A percentile compares a stretch with the other conserved stretches of the same genome.
These are phyloP conservation scores for Cryptops parisi DNA, from an alignment of 2,888 invertebrate genomes.

Conservation along the genomic window DNA sequence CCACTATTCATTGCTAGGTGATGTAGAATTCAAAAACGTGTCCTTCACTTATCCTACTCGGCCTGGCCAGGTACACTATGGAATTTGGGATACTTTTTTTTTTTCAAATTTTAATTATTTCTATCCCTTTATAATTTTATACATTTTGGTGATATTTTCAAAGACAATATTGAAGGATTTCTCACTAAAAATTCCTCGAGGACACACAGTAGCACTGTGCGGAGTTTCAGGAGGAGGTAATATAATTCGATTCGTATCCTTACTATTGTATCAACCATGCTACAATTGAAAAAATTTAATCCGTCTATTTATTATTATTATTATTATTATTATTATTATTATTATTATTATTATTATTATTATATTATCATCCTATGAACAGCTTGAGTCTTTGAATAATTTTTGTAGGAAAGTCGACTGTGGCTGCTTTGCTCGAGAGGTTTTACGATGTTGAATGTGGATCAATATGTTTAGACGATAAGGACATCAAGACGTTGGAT, in stretches of 20 bases:
- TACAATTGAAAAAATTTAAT: no score
- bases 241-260: no score
- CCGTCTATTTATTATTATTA: no score
- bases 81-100: background rate
- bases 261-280: no score
- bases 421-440: slow-evolving; percentile 74
- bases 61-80: slow-evolving; percentile 41
- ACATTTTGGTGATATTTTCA: slow-evolving; percentile 21
- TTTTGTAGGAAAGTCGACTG: slow-evolving; percentile 60
- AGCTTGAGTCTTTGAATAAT: background rate
- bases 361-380: no score
- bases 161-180: slow-evolving; percentile 68
- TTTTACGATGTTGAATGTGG: slow-evolving; percentile 70
- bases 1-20: slow-evolving; percentile 53
- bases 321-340: no score
- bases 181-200: slow-evolving; percentile 63
- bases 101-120: background rate
- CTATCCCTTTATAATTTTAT: background rate
- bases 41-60: slow-evolving; percentile 79
- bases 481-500: slow-evolving; percentile 53
- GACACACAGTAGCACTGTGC: slow-evolving; percentile 81
- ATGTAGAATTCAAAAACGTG: slow-evolving; percentile 72
- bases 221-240: slow-evolving; percentile 81
- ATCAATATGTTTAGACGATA: slow-evolving; percentile 55
- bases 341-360: no score